These are phyloP conservation scores for Galaxea fascicularis DNA, from an alignment of 92 coral and sea anemone genomes.

Conservation along the genomic window DNA sequence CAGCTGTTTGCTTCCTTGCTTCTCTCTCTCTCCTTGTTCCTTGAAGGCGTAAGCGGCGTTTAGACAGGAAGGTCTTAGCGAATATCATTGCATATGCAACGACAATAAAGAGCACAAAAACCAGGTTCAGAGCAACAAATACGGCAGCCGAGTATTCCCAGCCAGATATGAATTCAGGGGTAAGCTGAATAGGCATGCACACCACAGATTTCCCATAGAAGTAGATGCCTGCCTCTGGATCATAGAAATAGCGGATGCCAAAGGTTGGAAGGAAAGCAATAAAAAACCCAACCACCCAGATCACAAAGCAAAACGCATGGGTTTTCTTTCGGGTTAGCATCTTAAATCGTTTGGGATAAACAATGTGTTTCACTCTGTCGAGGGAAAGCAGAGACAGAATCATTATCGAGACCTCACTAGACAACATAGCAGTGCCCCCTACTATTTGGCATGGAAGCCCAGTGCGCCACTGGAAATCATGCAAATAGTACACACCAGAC, in stretches of 20 bases:
- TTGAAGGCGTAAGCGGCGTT: no score
- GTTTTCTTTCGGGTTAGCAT: not conserved
- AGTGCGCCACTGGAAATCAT: not conserved
- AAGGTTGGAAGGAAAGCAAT: not conserved
- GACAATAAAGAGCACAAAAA: not conserved
- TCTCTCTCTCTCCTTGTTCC: no score
- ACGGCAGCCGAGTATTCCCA: conserved; percentile 13
- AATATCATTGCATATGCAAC: not conserved
- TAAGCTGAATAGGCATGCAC: not conserved
- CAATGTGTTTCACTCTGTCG: not conserved
- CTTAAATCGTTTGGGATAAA: not conserved
- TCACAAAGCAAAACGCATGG: not conserved
- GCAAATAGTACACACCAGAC: not conserved
- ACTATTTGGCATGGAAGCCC: not conserved
- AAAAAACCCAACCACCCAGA: not conserved
- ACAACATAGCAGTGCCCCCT: not conserved
- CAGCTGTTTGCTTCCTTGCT: no score
- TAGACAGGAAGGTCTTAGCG: no score
- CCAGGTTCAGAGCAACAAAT: not conserved
- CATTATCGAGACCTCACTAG: not conserved
- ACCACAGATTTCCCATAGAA: not conserved
- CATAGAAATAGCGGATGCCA: not conserved
- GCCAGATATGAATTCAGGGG: not conserved
- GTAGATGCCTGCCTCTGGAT: not conserved
- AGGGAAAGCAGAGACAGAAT: not conserved